phyloP scores from a whole-genome alignment of 2,113 vertebrate genomes.

The Ploceus nigricollis region DNA sequence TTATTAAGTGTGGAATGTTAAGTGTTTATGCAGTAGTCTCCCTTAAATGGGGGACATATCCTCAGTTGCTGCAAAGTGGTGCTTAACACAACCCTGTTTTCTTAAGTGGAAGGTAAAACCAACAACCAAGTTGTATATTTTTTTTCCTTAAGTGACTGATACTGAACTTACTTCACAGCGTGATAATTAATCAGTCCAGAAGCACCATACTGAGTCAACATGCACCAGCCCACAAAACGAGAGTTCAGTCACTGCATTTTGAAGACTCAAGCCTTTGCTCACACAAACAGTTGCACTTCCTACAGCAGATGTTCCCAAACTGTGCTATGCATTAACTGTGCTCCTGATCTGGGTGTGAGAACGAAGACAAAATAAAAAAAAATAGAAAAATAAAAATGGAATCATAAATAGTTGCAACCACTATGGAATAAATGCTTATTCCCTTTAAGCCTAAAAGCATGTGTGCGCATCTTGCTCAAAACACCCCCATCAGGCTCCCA shows the following conservation, averaged over 20 bases:
- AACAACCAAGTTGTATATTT: background rate
- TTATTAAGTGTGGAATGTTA: background rate
- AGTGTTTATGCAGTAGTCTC: background rate
- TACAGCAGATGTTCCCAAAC: background rate
- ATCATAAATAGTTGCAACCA: background rate
- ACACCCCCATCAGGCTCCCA: background rate
- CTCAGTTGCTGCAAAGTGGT: background rate
- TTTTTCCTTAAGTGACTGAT: background rate
- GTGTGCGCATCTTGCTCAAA: background rate
- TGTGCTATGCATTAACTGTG: background rate
- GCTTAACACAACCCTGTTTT: background rate
- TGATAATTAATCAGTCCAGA: background rate
- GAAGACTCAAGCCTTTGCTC: background rate
- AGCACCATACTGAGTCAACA: background rate
- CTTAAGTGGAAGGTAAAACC: constrained; percentile 6
- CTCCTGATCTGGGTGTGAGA: background rate
- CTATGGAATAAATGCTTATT: background rate
- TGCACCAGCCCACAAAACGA: background rate
- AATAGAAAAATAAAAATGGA: background rate
- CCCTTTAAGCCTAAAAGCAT: background rate
- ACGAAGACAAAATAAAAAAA: background rate
- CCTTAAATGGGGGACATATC: background rate
- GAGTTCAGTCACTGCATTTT: background rate
- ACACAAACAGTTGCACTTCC: background rate
- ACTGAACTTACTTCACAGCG: background rate